Conservation (phyloP, 2,113 vertebrate genomes). For the Puma concolor region DNA sequence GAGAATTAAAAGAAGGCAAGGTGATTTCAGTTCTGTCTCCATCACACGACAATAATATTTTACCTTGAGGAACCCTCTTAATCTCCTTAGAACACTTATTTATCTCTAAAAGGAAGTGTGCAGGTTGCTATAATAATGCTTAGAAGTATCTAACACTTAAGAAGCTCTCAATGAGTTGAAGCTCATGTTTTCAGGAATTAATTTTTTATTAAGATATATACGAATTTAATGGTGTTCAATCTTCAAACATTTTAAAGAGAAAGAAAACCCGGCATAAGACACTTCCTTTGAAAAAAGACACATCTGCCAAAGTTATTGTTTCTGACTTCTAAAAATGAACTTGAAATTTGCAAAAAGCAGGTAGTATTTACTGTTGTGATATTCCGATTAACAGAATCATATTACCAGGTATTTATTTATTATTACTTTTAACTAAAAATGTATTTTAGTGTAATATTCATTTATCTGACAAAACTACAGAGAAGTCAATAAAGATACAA, state of each 20-base stretch:
- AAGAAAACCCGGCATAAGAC: neutral
- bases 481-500: neutral
- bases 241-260: constrained; percentile 22
- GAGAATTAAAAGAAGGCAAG: neutral
- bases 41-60: neutral
- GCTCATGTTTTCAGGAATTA: neutral
- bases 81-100: neutral
- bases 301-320: neutral
- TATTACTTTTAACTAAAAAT: constrained; percentile 36
- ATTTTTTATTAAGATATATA: neutral
- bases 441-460: neutral
- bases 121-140: neutral
- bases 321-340: constrained; percentile 35
- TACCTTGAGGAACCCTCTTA: neutral
- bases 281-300: neutral
- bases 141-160: neutral
- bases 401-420: neutral
- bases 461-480: neutral
- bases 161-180: neutral
- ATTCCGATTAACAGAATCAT: constrained; percentile 20
- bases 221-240: neutral
- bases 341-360: neutral
- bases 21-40: neutral
- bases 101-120: neutral
- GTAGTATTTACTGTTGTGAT: neutral